Evolutionary conservation across 2,888 invertebrate species (phyloP), one percentile per base, ranked within the genome.

Genomic region (Ryuthela nishihirai): DNA sequence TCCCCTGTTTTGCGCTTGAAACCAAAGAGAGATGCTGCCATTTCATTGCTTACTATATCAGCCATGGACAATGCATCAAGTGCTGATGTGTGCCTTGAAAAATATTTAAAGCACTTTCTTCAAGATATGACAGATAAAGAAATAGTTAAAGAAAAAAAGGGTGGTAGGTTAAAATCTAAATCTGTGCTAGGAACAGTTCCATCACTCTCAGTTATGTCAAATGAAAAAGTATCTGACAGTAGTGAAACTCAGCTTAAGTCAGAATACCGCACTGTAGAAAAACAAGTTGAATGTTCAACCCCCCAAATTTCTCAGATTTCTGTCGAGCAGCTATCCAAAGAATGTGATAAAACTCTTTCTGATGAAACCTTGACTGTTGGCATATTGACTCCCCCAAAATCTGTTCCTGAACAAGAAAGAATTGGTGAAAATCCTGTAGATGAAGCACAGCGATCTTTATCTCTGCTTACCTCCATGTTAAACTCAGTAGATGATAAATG

Each of bases 81-180:
- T 42, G 49, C 62, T 43, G 65, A 58, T 52, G 64, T 67, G 40
- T 58, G 66, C 59, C 56, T 67, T 55, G 62, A 67, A 46, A 66
- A 64, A 49, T 64, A 65, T 35, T 47, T 55, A 24, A 56, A 62
- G 36, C 54, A 48, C 29, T 54, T 44, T 34, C 35, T 47, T 40
- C 47, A 61, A 21, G 39, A 24, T 21, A 12, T 34, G 49, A 20
- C 44, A 10, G 32, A 40, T 32, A 54, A 58, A 39, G 54, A 55
- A 38, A 41, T 35, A 23, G 38, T 25, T 38, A 58, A 58, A 35
- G 23, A 41, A 34, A 56, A 53, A 26, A 50, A 52, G 43, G n/a
- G 36, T 35, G 23, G 42, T 34, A 36, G 43, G 35, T 25, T 52
- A 15, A 61, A 61, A 45, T 44, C 42, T 44, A 61, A 61, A 40